These are phyloP conservation scores for Botrylloides violaceus DNA, from an alignment of 23 tunicate species.

Conservation along the genomic window DNA sequence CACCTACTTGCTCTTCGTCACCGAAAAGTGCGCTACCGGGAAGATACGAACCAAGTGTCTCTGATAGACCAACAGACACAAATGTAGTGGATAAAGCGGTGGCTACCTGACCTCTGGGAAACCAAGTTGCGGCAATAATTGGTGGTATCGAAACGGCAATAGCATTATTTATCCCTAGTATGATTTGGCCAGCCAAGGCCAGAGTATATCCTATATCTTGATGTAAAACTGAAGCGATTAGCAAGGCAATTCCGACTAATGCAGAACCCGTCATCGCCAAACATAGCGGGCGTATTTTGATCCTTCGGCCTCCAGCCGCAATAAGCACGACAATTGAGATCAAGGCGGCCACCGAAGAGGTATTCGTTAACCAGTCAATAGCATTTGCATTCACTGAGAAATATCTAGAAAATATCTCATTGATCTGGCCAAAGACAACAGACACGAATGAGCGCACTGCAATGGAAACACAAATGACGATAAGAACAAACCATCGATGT, in stretches of 20 bases:
- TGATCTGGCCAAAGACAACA: conserved; percentile 69
- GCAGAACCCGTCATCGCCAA: conserved; percentile 45
- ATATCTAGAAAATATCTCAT: conserved; percentile 47
- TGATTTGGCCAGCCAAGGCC: conserved; percentile 44
- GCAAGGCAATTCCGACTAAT: conserved; percentile 23
- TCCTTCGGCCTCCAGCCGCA: conserved; percentile 10
- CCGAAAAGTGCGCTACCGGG: conserved; percentile 13
- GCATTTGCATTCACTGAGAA: conserved; percentile 26
- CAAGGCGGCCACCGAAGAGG: conserved; percentile 32
- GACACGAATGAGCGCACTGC: conserved; percentile 46
- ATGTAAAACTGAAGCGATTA: conserved; percentile 30
- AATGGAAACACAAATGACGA: conserved; percentile 29
- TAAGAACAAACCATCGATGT: conserved; percentile 37
- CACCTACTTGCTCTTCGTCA: not conserved
- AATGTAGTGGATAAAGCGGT: conserved; percentile 47
- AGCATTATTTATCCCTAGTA: conserved; percentile 39
- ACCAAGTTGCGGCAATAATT: conserved; percentile 64
- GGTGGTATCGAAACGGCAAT: conserved; percentile 36
- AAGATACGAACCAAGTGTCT: conserved; percentile 40
- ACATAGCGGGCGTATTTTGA: conserved; percentile 34
- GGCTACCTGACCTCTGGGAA: conserved; percentile 57
- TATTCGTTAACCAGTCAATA: conserved; percentile 63
- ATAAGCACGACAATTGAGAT: conserved; percentile 27
- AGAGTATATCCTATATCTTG: conserved; percentile 32
- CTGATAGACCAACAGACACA: conserved; percentile 38